Evolutionary conservation across 1,140 invertebrate genomes (phyloP).

Genomic region (Drosophila micromelanica): DNA sequence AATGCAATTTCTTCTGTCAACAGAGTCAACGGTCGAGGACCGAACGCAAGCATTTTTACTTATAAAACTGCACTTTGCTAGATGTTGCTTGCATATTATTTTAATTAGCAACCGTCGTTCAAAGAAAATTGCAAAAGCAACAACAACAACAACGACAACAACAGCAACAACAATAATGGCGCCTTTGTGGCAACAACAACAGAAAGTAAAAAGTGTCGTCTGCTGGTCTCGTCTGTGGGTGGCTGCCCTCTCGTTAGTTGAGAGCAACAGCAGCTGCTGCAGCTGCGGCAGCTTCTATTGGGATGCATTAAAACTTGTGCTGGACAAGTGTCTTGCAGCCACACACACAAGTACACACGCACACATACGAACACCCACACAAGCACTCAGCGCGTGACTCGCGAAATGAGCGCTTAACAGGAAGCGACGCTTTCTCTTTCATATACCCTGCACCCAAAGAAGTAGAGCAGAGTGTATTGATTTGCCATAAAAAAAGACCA

Average conservation of each 20-base stretch:
- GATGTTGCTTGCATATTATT: constrained; percentile 63
- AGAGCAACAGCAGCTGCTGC: constrained; percentile 36
- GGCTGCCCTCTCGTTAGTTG: constrained; percentile 35
- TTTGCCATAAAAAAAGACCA: neutral
- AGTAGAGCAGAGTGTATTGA: neutral
- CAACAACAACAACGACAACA: constrained; percentile 17
- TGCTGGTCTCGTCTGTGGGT: neutral
- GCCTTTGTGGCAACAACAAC: neutral
- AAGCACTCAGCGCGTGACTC: constrained; percentile 42
- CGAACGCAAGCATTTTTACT: constrained; percentile 41
- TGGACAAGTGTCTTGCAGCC: constrained; percentile 45
- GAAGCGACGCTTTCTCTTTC: constrained; percentile 28
- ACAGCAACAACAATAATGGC: neutral
- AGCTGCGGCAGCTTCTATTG: constrained; percentile 21
- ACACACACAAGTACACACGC: constrained; percentile 4
- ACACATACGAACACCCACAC: neutral
- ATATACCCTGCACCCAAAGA: neutral
- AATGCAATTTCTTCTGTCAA: constrained; percentile 3
- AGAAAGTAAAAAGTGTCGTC: constrained; percentile 25
- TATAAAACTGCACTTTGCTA: constrained; percentile 49
- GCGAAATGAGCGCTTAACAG: constrained; percentile 44
- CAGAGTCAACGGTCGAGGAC: constrained; percentile 10
- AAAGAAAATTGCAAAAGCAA: constrained; percentile 13
- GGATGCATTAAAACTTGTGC: constrained; percentile 50
- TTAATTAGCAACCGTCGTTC: constrained; percentile 70